Conservation (phyloP, 2,888 invertebrate species). For the Cistogaster globosa region DNA sequence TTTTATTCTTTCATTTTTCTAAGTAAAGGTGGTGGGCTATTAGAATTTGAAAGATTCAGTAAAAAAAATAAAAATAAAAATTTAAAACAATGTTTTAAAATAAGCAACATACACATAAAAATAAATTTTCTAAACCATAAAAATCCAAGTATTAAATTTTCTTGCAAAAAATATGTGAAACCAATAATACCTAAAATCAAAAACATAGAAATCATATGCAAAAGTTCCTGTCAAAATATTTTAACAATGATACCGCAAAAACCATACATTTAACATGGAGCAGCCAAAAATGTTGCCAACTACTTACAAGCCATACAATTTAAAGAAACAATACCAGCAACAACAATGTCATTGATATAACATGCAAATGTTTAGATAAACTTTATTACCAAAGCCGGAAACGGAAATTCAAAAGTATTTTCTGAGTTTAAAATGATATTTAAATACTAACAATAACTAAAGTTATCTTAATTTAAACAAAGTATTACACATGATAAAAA, state of each 20-base stretch:
- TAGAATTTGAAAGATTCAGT: no score
- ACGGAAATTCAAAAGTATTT: conserved; percentile 61
- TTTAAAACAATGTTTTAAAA: no score
- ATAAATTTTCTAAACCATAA: no score
- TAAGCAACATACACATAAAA: no score
- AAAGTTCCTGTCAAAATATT: neutral
- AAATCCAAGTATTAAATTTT: no score
- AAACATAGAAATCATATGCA: neutral
- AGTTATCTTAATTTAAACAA: conserved; percentile 45
- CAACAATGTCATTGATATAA: conserved; percentile 44
- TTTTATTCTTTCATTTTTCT: no score
- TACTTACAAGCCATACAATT: conserved; percentile 31
- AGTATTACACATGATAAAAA: conserved; percentile 19
- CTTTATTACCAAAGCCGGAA: conserved; percentile 53
- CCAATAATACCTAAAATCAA: neutral
- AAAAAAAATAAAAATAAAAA: no score
- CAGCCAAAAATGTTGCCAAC: conserved; percentile 48
- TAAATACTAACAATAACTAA: conserved; percentile 37
- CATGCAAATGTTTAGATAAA: conserved; percentile 62
- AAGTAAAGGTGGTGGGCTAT: no score
- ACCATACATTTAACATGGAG: conserved; percentile 47
- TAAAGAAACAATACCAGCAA: conserved; percentile 14
- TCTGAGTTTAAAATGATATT: conserved; percentile 42
- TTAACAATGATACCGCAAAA: conserved; percentile 51
- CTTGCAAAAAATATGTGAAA: neutral